phyloP scores from a whole-genome alignment of 2,113 vertebrate genomes.

The Perccottus glenii region DNA sequence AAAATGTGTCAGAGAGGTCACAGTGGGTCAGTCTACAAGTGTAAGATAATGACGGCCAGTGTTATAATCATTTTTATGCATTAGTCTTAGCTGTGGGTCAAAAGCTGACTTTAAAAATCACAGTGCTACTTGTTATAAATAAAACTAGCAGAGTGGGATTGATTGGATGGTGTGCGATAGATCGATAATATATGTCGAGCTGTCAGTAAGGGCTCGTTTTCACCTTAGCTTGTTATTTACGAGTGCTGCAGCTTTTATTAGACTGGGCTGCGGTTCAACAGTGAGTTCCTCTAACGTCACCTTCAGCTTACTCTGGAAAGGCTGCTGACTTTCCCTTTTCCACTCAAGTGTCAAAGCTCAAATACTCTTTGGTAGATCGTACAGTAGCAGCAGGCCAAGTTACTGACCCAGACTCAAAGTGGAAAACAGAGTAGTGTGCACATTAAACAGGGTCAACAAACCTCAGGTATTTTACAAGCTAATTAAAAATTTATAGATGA shows the following conservation, averaged over 20 bases:
- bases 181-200: background rate
- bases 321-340: constrained; percentile 33
- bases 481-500: no score
- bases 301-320: background rate
- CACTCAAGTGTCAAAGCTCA: constrained; percentile 19
- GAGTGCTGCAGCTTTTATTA: constrained; percentile 29
- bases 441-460: no score
- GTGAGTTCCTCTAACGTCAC: constrained; percentile 26
- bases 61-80: no score
- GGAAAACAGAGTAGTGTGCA: background rate
- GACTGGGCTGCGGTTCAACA: constrained; percentile 14
- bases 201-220: constrained; percentile 20
- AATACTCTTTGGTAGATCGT: constrained; percentile 3
- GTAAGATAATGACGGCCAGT: no score
- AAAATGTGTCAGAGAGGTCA: background rate
- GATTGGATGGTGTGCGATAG: background rate
- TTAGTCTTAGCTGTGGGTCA: no score
- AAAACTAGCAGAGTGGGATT: background rate
- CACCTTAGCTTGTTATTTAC: constrained; percentile 31
- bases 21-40: background rate
- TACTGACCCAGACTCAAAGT: background rate
- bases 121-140: no score
- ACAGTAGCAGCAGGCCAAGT: constrained; percentile 5
- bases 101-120: no score
- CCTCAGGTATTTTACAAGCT: no score